These are phyloP conservation scores for Amphiprion clarkii DNA, from an alignment of 2,797 vertebrate genomes.

Conservation along the genomic window DNA sequence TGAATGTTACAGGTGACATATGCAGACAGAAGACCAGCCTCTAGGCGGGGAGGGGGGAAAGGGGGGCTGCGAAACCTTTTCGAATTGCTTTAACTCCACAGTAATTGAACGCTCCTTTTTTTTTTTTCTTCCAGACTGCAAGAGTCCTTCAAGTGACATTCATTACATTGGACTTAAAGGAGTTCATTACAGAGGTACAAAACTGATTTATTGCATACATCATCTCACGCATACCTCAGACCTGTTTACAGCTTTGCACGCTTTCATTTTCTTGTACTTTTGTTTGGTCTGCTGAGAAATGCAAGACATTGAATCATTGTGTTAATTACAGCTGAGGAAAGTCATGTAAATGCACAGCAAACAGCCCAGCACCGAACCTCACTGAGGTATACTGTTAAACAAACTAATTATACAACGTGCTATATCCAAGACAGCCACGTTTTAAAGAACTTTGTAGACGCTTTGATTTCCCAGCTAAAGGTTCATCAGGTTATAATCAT, in stretches of 20 bases:
- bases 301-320: slow-evolving; percentile 47
- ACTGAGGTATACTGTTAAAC: slow-evolving; percentile 35
- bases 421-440: slow-evolving; percentile 23
- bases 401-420: slow-evolving; percentile 44
- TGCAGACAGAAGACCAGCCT: slow-evolving; percentile 41
- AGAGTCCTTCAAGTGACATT: slow-evolving; percentile 64
- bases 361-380: slow-evolving; percentile 28
- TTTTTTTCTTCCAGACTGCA: slow-evolving; percentile 17
- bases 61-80: slow-evolving; percentile 41
- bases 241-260: slow-evolving; percentile 31
- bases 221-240: slow-evolving; percentile 27
- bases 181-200: slow-evolving; percentile 16
- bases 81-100: slow-evolving; percentile 49
- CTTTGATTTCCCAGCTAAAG: slow-evolving; percentile 18
- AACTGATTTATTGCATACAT: slow-evolving; percentile 46
- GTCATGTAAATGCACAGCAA: slow-evolving; percentile 46
- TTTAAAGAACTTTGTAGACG: background rate
- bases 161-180: slow-evolving; percentile 50
- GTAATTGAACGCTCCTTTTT: slow-evolving; percentile 46
- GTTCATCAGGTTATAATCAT: background rate
- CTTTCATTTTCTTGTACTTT: slow-evolving; percentile 40
- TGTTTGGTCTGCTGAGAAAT: slow-evolving; percentile 47
- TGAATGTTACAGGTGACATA: slow-evolving; percentile 73
- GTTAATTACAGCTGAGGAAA: slow-evolving; percentile 58
- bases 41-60: slow-evolving; percentile 4